Evolutionary conservation across 1,140 invertebrate species (phyloP).

Genomic region (Adoxophyes honmai): DNA sequence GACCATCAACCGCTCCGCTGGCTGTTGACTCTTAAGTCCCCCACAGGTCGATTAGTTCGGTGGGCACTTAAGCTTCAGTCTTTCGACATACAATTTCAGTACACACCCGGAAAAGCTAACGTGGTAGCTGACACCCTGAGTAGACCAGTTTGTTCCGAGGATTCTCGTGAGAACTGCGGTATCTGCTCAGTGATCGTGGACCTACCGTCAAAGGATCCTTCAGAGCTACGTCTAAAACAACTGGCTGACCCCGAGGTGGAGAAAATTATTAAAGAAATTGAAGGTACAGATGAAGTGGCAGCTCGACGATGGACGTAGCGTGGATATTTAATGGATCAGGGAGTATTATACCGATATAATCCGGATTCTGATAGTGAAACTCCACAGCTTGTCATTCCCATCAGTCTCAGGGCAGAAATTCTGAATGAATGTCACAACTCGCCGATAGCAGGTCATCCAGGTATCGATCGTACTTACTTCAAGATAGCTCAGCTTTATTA

Average conservation of each 20-base stretch:
- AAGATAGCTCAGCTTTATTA: background rate
- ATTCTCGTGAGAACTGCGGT: background rate
- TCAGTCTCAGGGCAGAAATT: background rate
- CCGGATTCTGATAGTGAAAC: background rate
- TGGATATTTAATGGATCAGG: background rate
- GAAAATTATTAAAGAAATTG: background rate
- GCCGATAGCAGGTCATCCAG: background rate
- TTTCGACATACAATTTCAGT: constrained; percentile 42
- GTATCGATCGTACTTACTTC: background rate
- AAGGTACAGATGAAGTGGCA: background rate
- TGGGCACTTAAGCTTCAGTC: constrained; percentile 68
- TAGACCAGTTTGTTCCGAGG: constrained; percentile 21
- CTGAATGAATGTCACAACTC: background rate
- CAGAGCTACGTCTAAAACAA: background rate
- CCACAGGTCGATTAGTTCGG: constrained; percentile 47
- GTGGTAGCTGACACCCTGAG: constrained; percentile 33
- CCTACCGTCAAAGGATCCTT: background rate
- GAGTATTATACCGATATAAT: background rate
- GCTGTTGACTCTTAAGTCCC: constrained; percentile 60
- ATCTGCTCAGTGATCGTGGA: constrained; percentile 1
- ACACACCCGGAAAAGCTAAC: constrained; percentile 34
- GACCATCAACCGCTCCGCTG: constrained; percentile 74
- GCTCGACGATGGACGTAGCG: background rate
- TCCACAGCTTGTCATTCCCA: background rate
- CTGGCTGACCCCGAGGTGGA: background rate